Percentiles rank a stretch among this genome's conserved stretches.
Evolutionary conservation across 2,113 vertebrate species (phyloP).

Genomic region (Thamnophis sirtalis): DNA sequence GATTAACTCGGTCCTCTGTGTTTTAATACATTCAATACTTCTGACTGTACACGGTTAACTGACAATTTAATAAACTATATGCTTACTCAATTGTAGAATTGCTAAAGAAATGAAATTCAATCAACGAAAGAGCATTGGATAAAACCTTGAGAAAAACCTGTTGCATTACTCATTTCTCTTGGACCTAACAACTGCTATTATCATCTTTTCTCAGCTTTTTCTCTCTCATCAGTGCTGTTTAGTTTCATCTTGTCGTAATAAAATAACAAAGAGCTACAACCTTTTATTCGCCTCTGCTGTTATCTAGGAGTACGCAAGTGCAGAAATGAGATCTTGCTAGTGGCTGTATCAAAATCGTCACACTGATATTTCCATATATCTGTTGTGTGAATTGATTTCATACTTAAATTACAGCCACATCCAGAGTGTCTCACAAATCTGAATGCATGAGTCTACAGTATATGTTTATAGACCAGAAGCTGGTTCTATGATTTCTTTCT

Average conservation of each 20-base stretch:
- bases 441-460: not conserved
- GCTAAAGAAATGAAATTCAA: not conserved
- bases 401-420: not conserved
- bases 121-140: not conserved
- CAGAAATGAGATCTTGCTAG: not conserved
- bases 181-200: not conserved
- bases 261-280: not conserved
- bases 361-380: not conserved
- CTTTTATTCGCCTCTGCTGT: not conserved
- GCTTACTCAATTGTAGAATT: not conserved
- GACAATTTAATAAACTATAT: not conserved
- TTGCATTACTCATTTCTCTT: not conserved
- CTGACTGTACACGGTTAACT: conserved; percentile 15
- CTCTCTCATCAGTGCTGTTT: not conserved
- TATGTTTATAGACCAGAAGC: not conserved
- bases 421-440: not conserved
- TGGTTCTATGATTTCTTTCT: not conserved
- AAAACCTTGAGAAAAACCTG: not conserved
- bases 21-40: conserved; percentile 18
- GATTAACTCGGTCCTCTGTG: not conserved
- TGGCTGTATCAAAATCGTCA: not conserved
- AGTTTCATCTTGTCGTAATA: not conserved
- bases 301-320: no score
- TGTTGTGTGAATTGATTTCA: not conserved
- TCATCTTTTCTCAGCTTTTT: not conserved